Evolutionary conservation across 1,140 invertebrate species (phyloP).

Genomic region (Eriosoma lanigerum): DNA sequence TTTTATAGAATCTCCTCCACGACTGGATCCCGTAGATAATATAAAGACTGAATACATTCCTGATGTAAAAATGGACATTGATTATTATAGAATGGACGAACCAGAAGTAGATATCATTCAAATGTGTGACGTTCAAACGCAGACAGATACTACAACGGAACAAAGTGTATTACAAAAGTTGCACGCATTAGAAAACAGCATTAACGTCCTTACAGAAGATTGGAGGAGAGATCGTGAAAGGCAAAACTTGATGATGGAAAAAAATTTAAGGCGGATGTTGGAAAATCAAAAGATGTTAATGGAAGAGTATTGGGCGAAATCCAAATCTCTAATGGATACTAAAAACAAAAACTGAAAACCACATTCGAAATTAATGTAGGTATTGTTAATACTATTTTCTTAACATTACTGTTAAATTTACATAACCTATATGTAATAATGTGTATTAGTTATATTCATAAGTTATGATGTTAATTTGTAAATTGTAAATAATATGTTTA

Average conservation of each 20-base stretch:
- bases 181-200: conserved; percentile 17
- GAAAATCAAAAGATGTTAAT: conserved; percentile 17
- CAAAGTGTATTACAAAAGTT: neutral
- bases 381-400: no score
- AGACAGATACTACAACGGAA: neutral
- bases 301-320: conserved; percentile 3
- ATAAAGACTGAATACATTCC: conserved; percentile 27
- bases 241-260: conserved; percentile 17
- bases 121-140: conserved; percentile 15
- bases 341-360: neutral
- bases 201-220: neutral
- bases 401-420: no score
- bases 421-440: no score
- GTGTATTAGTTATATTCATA: no score
- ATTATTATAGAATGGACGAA: conserved; percentile 29
- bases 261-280: neutral
- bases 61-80: conserved; percentile 23
- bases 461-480: no score
- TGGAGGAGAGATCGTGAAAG: neutral
- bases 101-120: conserved; percentile 45
- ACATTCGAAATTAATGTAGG: no score
- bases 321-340: neutral
- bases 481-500: no score
- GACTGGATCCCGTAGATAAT: neutral
- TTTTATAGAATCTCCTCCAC: conserved; percentile 7